Evolutionary conservation across 2,113 vertebrate species (phyloP).

Genomic region (Ceyx margarethae): DNA sequence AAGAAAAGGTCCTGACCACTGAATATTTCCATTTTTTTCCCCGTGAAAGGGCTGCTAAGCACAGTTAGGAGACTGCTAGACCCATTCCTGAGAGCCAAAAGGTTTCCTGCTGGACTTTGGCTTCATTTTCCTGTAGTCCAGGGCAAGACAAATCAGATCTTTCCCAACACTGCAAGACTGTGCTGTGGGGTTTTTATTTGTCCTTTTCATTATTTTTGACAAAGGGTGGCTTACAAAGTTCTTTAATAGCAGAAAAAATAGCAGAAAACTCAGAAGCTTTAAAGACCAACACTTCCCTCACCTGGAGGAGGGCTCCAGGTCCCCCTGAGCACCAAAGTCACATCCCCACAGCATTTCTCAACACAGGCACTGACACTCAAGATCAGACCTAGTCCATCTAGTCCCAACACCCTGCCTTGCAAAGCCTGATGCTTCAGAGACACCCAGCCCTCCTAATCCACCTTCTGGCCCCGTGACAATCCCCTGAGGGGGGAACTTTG

Average conservation of each 20-base stretch:
- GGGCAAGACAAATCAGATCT: neutral
- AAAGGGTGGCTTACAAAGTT: neutral
- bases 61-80: neutral
- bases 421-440: neutral
- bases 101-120: constrained; percentile 20
- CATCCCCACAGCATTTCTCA: neutral
- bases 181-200: neutral
- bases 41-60: neutral
- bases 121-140: neutral
- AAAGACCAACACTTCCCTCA: neutral
- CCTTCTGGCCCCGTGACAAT: neutral
- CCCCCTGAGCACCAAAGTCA: neutral
- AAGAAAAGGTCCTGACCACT: accelerated
- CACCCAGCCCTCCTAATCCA: neutral
- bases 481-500: neutral
- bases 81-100: neutral
- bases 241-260: neutral
- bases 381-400: neutral
- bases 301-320: neutral
- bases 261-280: neutral
- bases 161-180: neutral
- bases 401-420: neutral
- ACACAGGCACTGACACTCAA: neutral
- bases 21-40: neutral
- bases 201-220: neutral